Evolutionary conservation across 2,797 vertebrate genomes (phyloP).

Genomic region (Sus cebifrons): DNA sequence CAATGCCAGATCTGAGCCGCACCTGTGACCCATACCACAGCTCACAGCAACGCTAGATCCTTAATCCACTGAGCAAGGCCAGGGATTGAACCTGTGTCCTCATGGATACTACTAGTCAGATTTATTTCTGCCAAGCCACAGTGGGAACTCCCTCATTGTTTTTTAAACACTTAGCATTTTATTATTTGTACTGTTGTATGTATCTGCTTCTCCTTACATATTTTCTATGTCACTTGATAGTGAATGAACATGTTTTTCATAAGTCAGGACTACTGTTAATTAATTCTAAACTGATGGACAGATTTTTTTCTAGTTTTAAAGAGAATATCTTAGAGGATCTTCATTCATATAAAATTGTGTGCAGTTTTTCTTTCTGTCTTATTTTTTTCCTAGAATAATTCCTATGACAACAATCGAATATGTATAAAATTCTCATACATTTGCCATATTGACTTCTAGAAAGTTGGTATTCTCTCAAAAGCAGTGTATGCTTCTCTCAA

Average conservation of each 20-base stretch:
- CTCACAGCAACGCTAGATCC: too few species aligned
- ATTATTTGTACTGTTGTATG: not conserved
- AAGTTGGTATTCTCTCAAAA: not conserved
- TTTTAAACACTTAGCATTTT: not conserved
- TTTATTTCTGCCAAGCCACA: too few species aligned
- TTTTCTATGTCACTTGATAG: conserved; percentile 18
- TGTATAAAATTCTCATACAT: not conserved
- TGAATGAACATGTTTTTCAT: conserved; percentile 10
- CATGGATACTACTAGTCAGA: too few species aligned
- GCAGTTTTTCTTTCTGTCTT: not conserved
- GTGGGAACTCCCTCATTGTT: not conserved
- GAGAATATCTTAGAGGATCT: conserved; percentile 22
- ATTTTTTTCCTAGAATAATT: not conserved
- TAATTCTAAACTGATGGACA: not conserved
- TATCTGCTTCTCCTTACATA: not conserved
- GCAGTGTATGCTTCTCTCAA: not conserved
- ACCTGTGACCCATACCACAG: too few species aligned
- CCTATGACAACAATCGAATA: not conserved
- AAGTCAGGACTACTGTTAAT: not conserved
- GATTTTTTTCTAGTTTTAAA: not conserved
- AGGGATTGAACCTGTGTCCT: too few species aligned
- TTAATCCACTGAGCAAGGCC: too few species aligned
- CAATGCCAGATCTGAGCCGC: too few species aligned
- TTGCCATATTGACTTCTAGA: not conserved
- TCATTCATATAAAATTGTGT: not conserved